A percentile compares a stretch with the other conserved stretches of the same genome.
These are phyloP conservation scores for Hetaerina americana DNA, from an alignment of 1,140 invertebrate species.

Conservation along the genomic window DNA sequence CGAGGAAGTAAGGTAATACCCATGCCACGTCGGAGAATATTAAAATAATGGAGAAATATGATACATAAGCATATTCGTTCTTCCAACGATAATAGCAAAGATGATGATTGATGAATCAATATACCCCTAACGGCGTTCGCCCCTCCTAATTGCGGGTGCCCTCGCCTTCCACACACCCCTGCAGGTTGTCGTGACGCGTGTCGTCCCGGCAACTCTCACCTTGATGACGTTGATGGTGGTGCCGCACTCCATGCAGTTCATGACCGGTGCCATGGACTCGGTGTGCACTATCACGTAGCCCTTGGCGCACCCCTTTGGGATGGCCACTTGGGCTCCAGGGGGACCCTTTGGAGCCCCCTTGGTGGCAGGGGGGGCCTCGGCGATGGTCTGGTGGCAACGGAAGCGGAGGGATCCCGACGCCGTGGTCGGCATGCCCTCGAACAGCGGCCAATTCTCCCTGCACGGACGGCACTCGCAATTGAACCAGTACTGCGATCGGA, in stretches of 20 bases:
- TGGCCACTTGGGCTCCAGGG: neutral
- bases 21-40: no score
- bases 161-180: no score
- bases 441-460: conserved; percentile 57
- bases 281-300: neutral
- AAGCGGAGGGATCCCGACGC: neutral
- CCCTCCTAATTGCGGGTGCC: no score
- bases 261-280: neutral
- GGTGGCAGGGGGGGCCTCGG: neutral
- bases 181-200: no score
- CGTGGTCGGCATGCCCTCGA: conserved; percentile 42
- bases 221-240: neutral
- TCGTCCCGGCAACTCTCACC: no score
- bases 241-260: neutral
- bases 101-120: no score
- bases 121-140: no score
- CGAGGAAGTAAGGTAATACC: no score
- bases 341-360: neutral
- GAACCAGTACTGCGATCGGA: conserved; percentile 59
- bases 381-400: neutral
- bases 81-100: no score
- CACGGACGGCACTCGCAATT: conserved; percentile 61
- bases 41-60: no score
- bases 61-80: no score
- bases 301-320: neutral